Base-by-base conservation (phyloP, 2,797 vertebrate species). In the Percopsis omiscomaycus region DNA sequence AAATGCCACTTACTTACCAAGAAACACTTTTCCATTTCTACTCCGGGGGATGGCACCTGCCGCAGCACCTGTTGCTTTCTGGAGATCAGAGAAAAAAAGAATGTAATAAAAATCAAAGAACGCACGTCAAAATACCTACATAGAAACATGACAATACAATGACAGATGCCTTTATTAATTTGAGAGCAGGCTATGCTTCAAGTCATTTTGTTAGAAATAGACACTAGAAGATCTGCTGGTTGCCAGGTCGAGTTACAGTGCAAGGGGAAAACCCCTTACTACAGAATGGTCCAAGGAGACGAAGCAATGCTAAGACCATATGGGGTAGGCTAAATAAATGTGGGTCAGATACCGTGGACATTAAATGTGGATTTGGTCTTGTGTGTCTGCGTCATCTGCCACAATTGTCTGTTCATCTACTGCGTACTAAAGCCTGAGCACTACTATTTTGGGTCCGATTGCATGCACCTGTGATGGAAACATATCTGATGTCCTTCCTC, bases 41-140 rank as follows among this genome's bases (percentile, higher is more conserved):
- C 94, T 90, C 90, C 94, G 95, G 75, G 95, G 94, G 81, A 95
- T 89, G 78, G 95, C 94, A 53, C 96, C 96, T 84, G 94, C 96
- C 79, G 97, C 94, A 62, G 96, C 97, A 77, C 96, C 96, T 87
- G 94, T 95, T 90, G 94, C 87, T 92, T 97, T 99, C 98, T 98
- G 93, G 68, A 89, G 89, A 80, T 86, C 11, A 50, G 61, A 71
- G 55, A 3, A 78, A 42, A 28, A 51, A 29, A 56, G 4, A 22
- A 12, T 58, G 59, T 61, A 61, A 65, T 56, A 3, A 0, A 12
- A 55, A 75, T 75, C 27, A 72, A 73, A 71, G 13, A 63, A 4
- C 0, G 2, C 4, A 52, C 2, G 9, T 55, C 54, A 1, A 10
- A 72, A 49, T 14, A 37, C 32, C 32, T 37, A 5, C 32, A 5